Conservation (phyloP, 2,888 invertebrate genomes). For the Coelogynopora nodosa region DNA sequence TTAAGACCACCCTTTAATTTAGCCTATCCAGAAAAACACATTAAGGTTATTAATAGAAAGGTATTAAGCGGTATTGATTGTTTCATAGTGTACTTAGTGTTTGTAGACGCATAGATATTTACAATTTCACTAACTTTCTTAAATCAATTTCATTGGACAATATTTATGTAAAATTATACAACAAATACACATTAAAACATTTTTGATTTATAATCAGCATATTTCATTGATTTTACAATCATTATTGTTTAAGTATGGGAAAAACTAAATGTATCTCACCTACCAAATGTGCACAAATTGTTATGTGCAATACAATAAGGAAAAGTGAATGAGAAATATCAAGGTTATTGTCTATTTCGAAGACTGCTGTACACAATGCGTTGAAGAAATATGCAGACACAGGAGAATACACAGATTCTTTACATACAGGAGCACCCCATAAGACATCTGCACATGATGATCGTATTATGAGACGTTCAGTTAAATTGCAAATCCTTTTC, state of each 20-base stretch:
- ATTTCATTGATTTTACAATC: too few species aligned
- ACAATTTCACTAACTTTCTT: too few species aligned
- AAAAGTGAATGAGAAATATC: neutral
- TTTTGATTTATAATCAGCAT: too few species aligned
- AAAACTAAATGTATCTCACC: too few species aligned
- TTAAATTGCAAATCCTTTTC: neutral
- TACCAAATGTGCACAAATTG: neutral
- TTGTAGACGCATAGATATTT: neutral
- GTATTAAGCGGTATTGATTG: neutral
- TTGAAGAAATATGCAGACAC: neutral
- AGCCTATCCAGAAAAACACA: neutral
- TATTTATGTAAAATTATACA: neutral
- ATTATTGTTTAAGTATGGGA: too few species aligned
- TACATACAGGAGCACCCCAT: neutral
- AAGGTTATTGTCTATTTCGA: neutral
- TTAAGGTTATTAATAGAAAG: neutral
- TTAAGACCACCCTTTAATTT: neutral
- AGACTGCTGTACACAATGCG: neutral
- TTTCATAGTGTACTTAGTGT: neutral
- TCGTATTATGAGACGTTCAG: neutral
- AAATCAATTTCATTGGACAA: neutral
- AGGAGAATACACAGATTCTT: neutral
- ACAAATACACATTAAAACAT: too few species aligned
- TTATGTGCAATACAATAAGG: neutral
- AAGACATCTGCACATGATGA: neutral